Evolutionary conservation across 2,888 invertebrate genomes (phyloP), one percentile per base, ranked within the genome.

Genomic region (Apodemia hepburni): DNA sequence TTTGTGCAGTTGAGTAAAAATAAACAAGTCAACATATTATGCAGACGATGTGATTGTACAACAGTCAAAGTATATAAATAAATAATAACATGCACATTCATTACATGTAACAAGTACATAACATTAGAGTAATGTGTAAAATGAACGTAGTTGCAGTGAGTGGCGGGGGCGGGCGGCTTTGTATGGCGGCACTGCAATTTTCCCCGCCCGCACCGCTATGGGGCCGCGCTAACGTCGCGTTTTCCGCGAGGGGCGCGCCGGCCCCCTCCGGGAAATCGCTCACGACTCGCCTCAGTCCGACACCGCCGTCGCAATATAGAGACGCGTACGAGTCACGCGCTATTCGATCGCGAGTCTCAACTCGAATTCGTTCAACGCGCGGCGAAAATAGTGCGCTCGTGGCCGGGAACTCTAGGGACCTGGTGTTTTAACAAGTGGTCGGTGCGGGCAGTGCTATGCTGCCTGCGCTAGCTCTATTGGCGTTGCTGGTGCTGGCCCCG

Each of bases 341-440:
- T 73, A 73, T 38, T 38, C 75, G 79, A 75, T 77, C 82, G 81
- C 80, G 81, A 82, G 80, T 78, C 74, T 79, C 69, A 68, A 70
- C 68, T 70, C 73, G 42, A 42, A 42, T 42, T 42, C 45, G 45
- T 45, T 45, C 70, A 77, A 80, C 80, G 81, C 82, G 87, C 82
- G 79, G 81, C 85, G 75, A 83, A 87, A 84, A 85, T 85, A 87
- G 88, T 90, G 88, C 84, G 87, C 87, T 87, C 84, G 84, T 81
- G 81, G 80, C 86, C 83, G 83, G 85, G 85, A 84, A 75, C 79
- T 70, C 75, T 71, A 73, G 76, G 77, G 78, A 45, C 45, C 79
- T 78, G 80, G 76, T 69, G 74, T 73, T 69, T 73, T 69, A 70
- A 45, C 45, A 45, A 76, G 84, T 81, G 72, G 67, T 67, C 66